These are phyloP conservation scores for Musca domestica DNA, from an alignment of 1,140 invertebrate species.

Conservation along the genomic window DNA sequence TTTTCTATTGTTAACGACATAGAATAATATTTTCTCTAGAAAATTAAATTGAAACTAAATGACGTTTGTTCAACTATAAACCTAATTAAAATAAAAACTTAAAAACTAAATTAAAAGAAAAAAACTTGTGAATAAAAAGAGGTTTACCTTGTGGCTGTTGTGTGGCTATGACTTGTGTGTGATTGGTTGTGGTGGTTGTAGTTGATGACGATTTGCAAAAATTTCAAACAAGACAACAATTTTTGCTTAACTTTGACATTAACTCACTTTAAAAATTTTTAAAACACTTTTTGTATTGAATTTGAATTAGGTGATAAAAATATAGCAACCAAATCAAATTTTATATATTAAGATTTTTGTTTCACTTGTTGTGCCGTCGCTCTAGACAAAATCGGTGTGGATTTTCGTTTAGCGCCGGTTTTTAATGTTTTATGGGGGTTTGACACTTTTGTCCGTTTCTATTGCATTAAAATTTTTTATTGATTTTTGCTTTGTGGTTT, in stretches of 20 bases:
- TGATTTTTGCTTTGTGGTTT: background rate
- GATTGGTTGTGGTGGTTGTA: background rate
- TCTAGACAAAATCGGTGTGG: too few species aligned
- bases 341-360: too few species aligned
- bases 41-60: conserved; percentile 1
- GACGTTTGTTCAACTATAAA: background rate
- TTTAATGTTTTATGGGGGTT: background rate
- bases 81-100: background rate
- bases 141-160: conserved; percentile 5
- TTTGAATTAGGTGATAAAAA: too few species aligned
- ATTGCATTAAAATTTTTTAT: background rate
- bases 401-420: too few species aligned
- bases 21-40: too few species aligned
- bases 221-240: background rate
- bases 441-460: conserved; percentile 7
- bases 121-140: background rate
- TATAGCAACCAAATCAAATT: too few species aligned
- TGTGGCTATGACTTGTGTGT: background rate
- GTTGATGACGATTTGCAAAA: background rate
- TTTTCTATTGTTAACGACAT: too few species aligned
- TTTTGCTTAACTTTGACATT: background rate
- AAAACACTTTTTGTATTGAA: too few species aligned
- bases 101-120: conserved; percentile 4
- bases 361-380: too few species aligned
- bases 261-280: too few species aligned